Evolutionary conservation across 2,113 vertebrate species (phyloP), one percentile per base, ranked within the genome.

Genomic region (Sinocyclocheilus anshuiensis): DNA sequence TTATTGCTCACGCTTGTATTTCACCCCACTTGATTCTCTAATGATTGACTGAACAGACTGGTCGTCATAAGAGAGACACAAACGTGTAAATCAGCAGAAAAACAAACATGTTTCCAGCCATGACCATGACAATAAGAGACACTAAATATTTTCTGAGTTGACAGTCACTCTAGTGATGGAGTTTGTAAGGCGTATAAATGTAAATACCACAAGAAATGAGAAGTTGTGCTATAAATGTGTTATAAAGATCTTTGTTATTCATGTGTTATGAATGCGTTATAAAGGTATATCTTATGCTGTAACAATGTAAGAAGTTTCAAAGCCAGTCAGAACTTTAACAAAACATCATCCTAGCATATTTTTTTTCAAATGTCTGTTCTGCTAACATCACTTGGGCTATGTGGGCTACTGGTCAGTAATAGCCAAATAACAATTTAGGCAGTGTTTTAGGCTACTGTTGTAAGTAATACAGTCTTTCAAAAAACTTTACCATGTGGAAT

Each of bases 11-110:
- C 24, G 26, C 63, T 48, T 11, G 29, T 77, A 69, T 69, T 67
- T 83, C 16, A 4, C 59, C 45, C 48, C 16, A 24, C 13, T 87
- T 9, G 45, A 53, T 24, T 80, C 20, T 78, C 61, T 67, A 67
- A 48, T 83, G 72, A 83, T 59, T 57, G 80, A 83, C 75, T 83
- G 36, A 69, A 50, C 59, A 63, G 45, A 87, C 24, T 50, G 61
- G 48, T 42, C 11, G 15, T 6, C 29, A 69, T 65, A 16, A 15
- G n/a, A 45, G 16, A 81, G 29, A n/a, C 53, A n/a, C 29, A 77
- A 55, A 53, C 2, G 24, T 55, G 24, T 11, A 85, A 79, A 55
- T 22, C 42, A 78, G 16, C 50, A 75, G 36, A 9, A 65, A 33
- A 80, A 61, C 36, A 71, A n/a, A 59, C 33, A 61, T 42, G 42